A percentile compares a stretch with the other conserved stretches of the same genome.
phyloP scores from a whole-genome alignment of 2,113 vertebrate species.

The Cyphomyrus plagiostoma region DNA sequence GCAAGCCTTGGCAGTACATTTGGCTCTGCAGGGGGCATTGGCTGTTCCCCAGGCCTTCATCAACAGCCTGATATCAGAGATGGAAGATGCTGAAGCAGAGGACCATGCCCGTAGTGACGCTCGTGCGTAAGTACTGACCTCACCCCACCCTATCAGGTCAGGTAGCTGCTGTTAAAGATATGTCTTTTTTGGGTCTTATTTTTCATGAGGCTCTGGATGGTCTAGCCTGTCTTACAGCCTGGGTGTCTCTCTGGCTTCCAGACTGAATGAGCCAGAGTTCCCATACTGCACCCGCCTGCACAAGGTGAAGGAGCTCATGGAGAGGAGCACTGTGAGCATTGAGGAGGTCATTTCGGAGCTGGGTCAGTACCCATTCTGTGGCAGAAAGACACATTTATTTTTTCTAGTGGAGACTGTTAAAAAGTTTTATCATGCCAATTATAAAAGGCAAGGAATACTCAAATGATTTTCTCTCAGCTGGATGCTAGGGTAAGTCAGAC shows the following conservation, averaged over 20 bases:
- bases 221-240: not conserved
- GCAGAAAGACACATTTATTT: not conserved
- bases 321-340: slow-evolving; percentile 72
- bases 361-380: slow-evolving; percentile 58
- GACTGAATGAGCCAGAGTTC: slow-evolving; percentile 83
- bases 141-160: not conserved
- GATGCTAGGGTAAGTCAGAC: not conserved
- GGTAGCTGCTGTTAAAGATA: not conserved
- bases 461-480: not conserved
- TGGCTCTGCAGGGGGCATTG: slow-evolving; percentile 78
- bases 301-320: slow-evolving; percentile 82
- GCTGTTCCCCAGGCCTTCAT: slow-evolving; percentile 73
- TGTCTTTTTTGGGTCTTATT: too few species aligned
- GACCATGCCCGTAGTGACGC: slow-evolving; percentile 77
- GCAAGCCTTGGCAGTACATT: slow-evolving; percentile 88
- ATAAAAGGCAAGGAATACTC: not conserved
- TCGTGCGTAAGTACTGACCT: slow-evolving; percentile 64
- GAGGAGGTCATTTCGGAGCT: slow-evolving; percentile 85
- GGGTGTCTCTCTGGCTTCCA: slow-evolving; percentile 38
- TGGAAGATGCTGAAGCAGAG: slow-evolving; percentile 82
- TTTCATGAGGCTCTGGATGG: not conserved
- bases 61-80: slow-evolving; percentile 78
- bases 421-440: not conserved
- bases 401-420: not conserved
- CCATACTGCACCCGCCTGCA: slow-evolving; percentile 84